phyloP scores from a whole-genome alignment of 2,888 invertebrate species.

The Tridacna crocea region DNA sequence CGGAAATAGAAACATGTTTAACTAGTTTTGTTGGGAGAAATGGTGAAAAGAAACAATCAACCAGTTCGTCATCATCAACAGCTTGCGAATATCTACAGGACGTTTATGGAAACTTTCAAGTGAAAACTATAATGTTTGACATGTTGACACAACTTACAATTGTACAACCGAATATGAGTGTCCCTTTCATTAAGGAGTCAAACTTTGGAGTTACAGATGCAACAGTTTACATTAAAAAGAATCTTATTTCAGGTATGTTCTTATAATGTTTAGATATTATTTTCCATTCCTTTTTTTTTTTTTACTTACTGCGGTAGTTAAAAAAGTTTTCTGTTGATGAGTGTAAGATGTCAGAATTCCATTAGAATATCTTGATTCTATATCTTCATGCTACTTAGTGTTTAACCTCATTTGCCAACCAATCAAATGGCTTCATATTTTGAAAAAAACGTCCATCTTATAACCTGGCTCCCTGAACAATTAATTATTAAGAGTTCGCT shows the following conservation, averaged over 20 bases:
- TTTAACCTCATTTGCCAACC: too few relatives aligned
- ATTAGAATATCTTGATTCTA: too few relatives aligned
- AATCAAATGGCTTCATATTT: too few relatives aligned
- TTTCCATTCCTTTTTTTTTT: too few relatives aligned
- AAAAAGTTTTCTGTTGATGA: too few relatives aligned
- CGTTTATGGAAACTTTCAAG: slow-evolving; percentile 33
- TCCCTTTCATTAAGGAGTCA: slow-evolving; percentile 19
- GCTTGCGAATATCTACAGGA: slow-evolving; percentile 13
- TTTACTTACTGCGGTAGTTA: too few relatives aligned
- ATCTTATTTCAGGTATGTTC: not conserved
- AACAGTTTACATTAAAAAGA: not conserved
- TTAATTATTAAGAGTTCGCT: too few relatives aligned
- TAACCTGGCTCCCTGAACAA: too few relatives aligned
- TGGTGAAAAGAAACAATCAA: slow-evolving; percentile 27
- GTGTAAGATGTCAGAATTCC: too few relatives aligned
- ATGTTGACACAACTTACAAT: slow-evolving; percentile 10
- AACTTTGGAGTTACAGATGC: slow-evolving; percentile 28
- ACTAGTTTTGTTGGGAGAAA: slow-evolving; percentile 14
- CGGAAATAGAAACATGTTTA: slow-evolving; percentile 24
- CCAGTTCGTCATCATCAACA: not conserved
- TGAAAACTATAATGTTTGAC: not conserved
- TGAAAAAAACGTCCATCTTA: too few relatives aligned
- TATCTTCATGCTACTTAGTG: too few relatives aligned
- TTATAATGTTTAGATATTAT: too few relatives aligned
- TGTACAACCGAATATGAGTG: not conserved